phyloP scores from a whole-genome alignment of 2,797 vertebrate species.

The Gadopsis bispinosus region DNA sequence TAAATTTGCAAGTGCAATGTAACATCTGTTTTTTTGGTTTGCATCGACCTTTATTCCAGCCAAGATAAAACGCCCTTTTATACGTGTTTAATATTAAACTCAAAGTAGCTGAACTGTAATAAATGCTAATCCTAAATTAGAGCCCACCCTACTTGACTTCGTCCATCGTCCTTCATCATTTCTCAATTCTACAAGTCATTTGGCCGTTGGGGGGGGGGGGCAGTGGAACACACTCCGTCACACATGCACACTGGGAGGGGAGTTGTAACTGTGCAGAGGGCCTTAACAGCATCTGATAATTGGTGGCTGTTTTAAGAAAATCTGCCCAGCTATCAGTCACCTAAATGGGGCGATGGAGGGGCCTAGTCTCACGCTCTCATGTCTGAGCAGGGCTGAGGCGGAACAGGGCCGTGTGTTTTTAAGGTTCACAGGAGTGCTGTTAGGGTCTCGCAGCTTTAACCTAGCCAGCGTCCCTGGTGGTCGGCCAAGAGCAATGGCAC shows the following conservation, averaged over 20 bases:
- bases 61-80: slow-evolving; percentile 30
- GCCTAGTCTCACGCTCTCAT: slow-evolving; percentile 58
- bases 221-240: slow-evolving; percentile 62
- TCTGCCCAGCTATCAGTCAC: slow-evolving; percentile 79
- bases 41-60: not conserved
- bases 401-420: slow-evolving; percentile 62
- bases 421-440: slow-evolving; percentile 57
- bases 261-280: slow-evolving; percentile 69
- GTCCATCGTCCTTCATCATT: slow-evolving; percentile 61
- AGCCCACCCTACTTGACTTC: slow-evolving; percentile 17
- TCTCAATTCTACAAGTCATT: slow-evolving; percentile 40
- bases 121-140: slow-evolving; percentile 49
- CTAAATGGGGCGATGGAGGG: slow-evolving; percentile 68
- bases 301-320: slow-evolving; percentile 80
- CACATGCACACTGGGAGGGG: slow-evolving; percentile 31
- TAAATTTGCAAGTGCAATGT: slow-evolving; percentile 14
- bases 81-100: slow-evolving; percentile 38
- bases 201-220: slow-evolving; percentile 12
- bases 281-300: slow-evolving; percentile 80
- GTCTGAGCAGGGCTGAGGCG: slow-evolving; percentile 30
- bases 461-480: slow-evolving; percentile 66
- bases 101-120: slow-evolving; percentile 39
- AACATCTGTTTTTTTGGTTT: slow-evolving; percentile 39
- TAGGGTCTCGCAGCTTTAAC: slow-evolving; percentile 57
- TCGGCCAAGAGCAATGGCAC: slow-evolving; percentile 62